Conservation (phyloP, 2,797 vertebrate genomes). For the Pseudotriccus pelzelni region DNA sequence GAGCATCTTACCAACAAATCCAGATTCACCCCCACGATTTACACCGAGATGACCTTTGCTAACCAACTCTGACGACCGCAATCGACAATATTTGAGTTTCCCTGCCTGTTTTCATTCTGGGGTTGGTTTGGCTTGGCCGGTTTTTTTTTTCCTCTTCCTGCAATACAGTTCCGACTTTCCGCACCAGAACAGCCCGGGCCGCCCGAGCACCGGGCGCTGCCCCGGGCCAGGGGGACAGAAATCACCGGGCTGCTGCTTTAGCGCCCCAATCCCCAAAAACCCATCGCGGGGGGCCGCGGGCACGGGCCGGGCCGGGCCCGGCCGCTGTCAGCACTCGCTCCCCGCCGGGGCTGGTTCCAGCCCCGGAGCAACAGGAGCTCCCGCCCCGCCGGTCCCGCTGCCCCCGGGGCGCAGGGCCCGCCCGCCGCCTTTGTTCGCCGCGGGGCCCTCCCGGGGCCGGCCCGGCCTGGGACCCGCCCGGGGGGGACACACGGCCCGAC, state of each 20-base stretch:
- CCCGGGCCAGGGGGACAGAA: background rate
- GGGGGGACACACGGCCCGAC: background rate
- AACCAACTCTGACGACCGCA: background rate
- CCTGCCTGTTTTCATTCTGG: background rate
- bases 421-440: background rate
- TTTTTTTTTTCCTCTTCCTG: background rate
- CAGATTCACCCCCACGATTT: background rate
- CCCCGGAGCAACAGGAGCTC: background rate
- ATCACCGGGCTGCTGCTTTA: background rate
- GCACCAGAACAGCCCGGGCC: no score
- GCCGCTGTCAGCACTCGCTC: background rate
- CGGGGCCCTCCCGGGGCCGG: background rate
- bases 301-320: background rate
- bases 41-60: background rate
- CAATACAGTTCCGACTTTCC: background rate
- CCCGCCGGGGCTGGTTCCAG: rapidly evolving
- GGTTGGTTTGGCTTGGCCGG: background rate
- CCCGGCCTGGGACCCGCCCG: background rate
- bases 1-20: background rate
- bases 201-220: no score
- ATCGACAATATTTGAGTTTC: rapidly evolving
- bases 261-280: background rate
- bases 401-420: background rate
- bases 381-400: background rate
- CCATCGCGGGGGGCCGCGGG: background rate